These are phyloP conservation scores for Cirrhinus mrigala DNA, from an alignment of 2,797 vertebrate genomes.

Conservation along the genomic window DNA sequence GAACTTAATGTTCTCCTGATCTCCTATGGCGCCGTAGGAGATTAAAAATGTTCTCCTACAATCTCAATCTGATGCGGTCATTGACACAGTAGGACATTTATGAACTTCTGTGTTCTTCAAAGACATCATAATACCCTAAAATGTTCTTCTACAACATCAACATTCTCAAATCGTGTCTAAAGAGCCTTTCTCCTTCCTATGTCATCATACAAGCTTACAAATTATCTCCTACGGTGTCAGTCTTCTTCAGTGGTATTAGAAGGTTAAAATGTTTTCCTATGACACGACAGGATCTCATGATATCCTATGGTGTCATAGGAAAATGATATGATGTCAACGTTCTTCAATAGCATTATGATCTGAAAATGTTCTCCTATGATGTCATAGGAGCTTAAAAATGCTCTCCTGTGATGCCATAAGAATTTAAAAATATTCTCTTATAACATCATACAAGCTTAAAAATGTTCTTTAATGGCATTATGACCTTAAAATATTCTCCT, in stretches of 20 bases:
- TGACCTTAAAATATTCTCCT: neutral
- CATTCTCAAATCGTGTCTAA: neutral
- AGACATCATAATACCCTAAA: neutral
- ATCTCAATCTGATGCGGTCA: neutral
- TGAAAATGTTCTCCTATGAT: too few species aligned
- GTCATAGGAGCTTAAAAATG: too few species aligned
- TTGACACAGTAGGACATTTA: neutral
- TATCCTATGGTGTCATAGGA: too few species aligned
- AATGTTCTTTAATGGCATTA: too few species aligned
- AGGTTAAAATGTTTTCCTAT: neutral
- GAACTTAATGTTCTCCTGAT: neutral
- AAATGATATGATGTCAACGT: too few species aligned
- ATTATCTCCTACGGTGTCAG: neutral
- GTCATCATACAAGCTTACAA: neutral
- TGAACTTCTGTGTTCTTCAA: neutral
- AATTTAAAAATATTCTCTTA: too few species aligned
- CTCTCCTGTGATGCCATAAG: too few species aligned
- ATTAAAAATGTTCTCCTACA: neutral
- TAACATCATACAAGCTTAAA: too few species aligned
- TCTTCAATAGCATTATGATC: too few species aligned
- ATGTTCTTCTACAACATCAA: neutral
- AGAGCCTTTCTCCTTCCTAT: neutral
- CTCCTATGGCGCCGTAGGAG: neutral
- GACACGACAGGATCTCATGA: neutral
- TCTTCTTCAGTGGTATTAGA: neutral